Percentiles rank a stretch among this genome's conserved stretches.
Conservation (phyloP, 2,888 invertebrate species). For the Sarcophaga carnaria region DNA sequence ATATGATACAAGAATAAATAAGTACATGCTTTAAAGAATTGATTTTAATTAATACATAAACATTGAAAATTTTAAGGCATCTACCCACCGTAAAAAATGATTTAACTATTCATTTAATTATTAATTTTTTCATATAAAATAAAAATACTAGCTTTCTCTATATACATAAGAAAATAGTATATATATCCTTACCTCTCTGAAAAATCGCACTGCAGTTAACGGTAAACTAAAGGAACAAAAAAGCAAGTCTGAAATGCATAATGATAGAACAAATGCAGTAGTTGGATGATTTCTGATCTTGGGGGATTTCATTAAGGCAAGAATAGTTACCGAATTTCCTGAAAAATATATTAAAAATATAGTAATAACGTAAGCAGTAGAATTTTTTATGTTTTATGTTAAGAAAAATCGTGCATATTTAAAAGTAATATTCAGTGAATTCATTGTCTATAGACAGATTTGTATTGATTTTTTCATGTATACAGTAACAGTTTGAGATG, state of each 20-base stretch:
- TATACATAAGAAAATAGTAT: not conserved
- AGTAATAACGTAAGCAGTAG: not conserved
- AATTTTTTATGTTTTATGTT: not conserved
- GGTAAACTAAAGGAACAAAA: conserved; percentile 93
- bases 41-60: too few relatives aligned
- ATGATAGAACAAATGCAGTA: conserved; percentile 92
- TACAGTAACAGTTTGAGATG: too few relatives aligned
- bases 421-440: too few relatives aligned
- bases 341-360: conserved; percentile 71
- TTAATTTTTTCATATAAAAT: not conserved
- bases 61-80: too few relatives aligned
- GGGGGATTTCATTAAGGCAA: conserved; percentile 89
- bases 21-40: too few relatives aligned
- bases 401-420: too few relatives aligned
- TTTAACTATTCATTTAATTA: too few relatives aligned
- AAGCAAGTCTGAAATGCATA: conserved; percentile 92
- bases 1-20: too few relatives aligned
- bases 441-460: too few relatives aligned
- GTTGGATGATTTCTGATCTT: conserved; percentile 92
- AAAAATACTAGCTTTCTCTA: too few relatives aligned
- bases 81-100: too few relatives aligned
- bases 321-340: conserved; percentile 92
- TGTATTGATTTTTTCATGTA: not conserved
- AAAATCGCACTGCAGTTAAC: conserved; percentile 91
- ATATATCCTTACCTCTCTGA: conserved; percentile 84